Percentiles rank a stretch among this genome's conserved stretches.
These are phyloP conservation scores for Melanotaenia boesemani DNA, from an alignment of 2,797 vertebrate genomes.

Conservation along the genomic window DNA sequence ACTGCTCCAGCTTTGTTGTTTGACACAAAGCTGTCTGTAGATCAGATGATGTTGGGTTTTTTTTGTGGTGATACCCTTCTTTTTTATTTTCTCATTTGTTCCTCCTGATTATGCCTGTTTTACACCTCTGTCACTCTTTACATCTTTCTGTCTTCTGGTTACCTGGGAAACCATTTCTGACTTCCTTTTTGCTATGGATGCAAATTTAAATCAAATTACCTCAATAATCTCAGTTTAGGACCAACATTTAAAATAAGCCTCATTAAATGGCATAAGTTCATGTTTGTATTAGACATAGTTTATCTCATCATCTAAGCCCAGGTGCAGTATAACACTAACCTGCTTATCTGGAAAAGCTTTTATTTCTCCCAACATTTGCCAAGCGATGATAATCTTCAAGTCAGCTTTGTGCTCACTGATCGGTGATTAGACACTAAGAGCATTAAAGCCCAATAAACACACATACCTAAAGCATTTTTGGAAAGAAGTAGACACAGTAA, in stretches of 20 bases:
- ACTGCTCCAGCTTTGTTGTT: slow-evolving; percentile 6
- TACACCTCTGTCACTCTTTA: slow-evolving; percentile 6
- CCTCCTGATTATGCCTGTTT: slow-evolving; percentile 30
- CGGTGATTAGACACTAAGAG: background rate
- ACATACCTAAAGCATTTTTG: background rate
- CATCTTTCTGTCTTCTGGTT: slow-evolving; percentile 40
- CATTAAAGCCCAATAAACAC: background rate
- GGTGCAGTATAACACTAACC: background rate
- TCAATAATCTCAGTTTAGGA: slow-evolving; percentile 10
- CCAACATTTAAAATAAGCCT: slow-evolving; percentile 10
- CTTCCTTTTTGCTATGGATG: slow-evolving; percentile 12
- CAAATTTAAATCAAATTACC: slow-evolving; percentile 31
- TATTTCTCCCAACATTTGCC: background rate
- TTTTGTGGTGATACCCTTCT: slow-evolving; percentile 20
- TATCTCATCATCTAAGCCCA: background rate
- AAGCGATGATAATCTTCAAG: background rate
- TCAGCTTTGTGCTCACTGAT: slow-evolving; percentile 4
- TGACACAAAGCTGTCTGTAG: slow-evolving; percentile 2
- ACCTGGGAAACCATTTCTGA: slow-evolving; percentile 59
- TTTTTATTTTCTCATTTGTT: slow-evolving; percentile 1
- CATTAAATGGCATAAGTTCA: background rate
- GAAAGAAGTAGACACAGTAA: background rate
- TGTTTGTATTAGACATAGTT: background rate
- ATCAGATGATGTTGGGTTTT: slow-evolving; percentile 29
- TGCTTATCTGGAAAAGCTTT: background rate